Evolutionary conservation across 2,797 vertebrate genomes (phyloP), one percentile per base, ranked within the genome.

Genomic region (Sphenodon punctatus): DNA sequence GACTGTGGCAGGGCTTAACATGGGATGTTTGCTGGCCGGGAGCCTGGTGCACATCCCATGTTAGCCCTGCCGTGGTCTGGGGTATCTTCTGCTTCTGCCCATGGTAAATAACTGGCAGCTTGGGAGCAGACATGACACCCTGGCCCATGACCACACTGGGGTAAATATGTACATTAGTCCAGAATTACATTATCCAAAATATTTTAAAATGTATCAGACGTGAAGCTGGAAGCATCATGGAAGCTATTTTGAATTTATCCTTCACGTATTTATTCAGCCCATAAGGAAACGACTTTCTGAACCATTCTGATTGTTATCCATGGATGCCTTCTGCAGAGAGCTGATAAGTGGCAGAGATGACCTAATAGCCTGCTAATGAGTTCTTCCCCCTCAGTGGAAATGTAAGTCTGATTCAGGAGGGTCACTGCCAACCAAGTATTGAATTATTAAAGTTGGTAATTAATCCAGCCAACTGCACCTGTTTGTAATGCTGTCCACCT

Each of bases 381-480:
- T 67, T 83, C 82, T 76, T 85, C 67, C 30, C 53, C 79, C 67
- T 43, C 67, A 65, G 41, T 41, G 59, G 75, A 87, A 82, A 66
- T 82, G 55, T 48, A 66, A 80, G 53, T 75, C 67, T 78, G 34
- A 86, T 80, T 75, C 66, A 69, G 30, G 23, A 88, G 73, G 63
- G 84, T 87, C 76, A 85, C 27, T 78, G 34, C 8, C 43, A 83
- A 67, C 49, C 69, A 89, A 83, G 43, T 72, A 75, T 17, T 85
- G 66, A 83, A 82, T 87, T 86, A 84, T 86, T 85, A 85, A 78
- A 42, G 53, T 41, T 67, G 22, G 48, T 78, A 78, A 87, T 83
- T 80, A 89, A 83, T 78, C 67, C 74, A 85, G 32, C 17, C 70
- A 78, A 75, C 83, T 75, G 67, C 69, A 83, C 73, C 64, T 78